phyloP scores from a whole-genome alignment of 2,113 vertebrate species.

The Chloroceryle aenea region DNA sequence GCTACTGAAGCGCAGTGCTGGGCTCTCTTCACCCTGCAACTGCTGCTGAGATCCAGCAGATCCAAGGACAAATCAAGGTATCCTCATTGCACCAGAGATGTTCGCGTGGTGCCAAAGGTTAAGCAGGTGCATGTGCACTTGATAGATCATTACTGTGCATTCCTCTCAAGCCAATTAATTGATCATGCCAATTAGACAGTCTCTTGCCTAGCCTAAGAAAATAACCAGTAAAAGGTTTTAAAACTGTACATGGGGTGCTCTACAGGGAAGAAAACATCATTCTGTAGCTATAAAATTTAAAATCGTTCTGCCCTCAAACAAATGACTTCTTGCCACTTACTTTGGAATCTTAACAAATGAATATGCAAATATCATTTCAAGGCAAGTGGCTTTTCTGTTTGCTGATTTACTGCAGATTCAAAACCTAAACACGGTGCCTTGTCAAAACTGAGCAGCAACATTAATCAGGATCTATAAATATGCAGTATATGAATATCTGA shows the following conservation, averaged over 20 bases:
- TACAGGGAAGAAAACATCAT: neutral
- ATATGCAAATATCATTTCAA: neutral
- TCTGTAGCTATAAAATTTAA: neutral
- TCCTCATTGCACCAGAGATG: neutral
- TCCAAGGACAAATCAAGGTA: neutral
- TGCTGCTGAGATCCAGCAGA: neutral
- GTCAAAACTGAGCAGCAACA: conserved; percentile 6
- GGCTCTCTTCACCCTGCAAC: neutral
- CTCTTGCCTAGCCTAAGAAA: neutral
- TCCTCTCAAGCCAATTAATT: neutral
- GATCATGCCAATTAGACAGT: neutral
- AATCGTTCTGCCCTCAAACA: neutral
- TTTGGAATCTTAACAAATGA: neutral
- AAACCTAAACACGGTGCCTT: neutral
- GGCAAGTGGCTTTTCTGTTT: neutral
- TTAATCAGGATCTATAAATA: conserved; percentile 30
- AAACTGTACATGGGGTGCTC: neutral
- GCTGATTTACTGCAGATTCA: neutral
- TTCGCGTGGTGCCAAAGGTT: neutral
- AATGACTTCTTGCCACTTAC: neutral
- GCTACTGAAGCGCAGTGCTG: neutral
- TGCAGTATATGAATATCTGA: neutral
- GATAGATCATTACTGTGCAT: fast-evolving
- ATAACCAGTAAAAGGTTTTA: neutral
- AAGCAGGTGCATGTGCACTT: fast-evolving